Evolutionary conservation across 1,140 invertebrate genomes (phyloP), one percentile per base, ranked within the genome.

Genomic region (Drosophila simulans): DNA sequence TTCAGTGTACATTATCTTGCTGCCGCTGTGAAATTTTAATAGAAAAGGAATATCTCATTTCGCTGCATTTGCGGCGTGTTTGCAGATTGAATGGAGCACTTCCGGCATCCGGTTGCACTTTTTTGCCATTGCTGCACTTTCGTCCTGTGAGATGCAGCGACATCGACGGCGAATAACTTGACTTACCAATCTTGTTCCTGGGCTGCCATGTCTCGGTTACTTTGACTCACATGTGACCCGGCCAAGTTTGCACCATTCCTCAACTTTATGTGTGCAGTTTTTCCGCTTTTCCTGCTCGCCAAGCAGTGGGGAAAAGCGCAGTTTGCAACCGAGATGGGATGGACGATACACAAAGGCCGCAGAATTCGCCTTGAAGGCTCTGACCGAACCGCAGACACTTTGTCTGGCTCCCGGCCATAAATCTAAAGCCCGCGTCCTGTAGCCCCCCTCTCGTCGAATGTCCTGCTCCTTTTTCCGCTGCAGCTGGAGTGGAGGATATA

Each of bases 21-120:
- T 45, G 48, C 4, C 59, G 53, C 39, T 37, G 54, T 56, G 12
- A 64, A 88, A 91, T 91, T 91, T 84, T 77, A 91, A 91, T 91
- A 91, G 84, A 84, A 91, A 81, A 72, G 34, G 59, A 76, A 79
- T 91, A 91, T 91, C 66, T 91, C 83, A 85, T 88, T 81, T 91
- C 65, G 70, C 42, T 62, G 68, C 69, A 56, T 53, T 59, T 55
- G 40, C 34, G 34, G 68, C 77, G 90, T 85, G 77, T 80, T 84
- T 88, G 78, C 75, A 91, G 85, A 88, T 88, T 88, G 84, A 83
- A 89, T 89, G 80, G 89, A 91, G 84, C 85, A 70, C 78, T 85
- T 91, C 89, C 89, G 69, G 63, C 71, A 68, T 91, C 89, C 89
- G 89, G 73, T 60, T 66, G 22, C 40, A 59, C 55, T 54, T 53